These are phyloP conservation scores for Mergus octosetaceus DNA, from an alignment of 2,797 vertebrate genomes.

Conservation along the genomic window DNA sequence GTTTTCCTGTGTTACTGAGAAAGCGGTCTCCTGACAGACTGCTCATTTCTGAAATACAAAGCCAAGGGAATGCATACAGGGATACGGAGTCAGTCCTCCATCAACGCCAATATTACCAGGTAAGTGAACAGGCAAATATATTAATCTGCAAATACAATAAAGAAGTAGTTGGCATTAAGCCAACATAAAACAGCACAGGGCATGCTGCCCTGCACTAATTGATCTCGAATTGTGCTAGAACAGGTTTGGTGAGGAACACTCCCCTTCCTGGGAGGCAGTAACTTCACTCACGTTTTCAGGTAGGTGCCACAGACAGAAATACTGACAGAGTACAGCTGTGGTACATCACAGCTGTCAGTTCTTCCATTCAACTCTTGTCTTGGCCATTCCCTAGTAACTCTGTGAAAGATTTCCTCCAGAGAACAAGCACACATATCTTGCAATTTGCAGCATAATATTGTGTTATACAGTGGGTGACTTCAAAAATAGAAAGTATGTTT, in stretches of 20 bases:
- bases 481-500: background rate
- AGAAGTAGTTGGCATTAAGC: background rate
- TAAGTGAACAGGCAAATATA: background rate
- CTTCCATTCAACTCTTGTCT: background rate
- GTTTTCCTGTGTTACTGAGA: background rate
- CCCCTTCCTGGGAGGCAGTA: background rate
- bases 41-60: background rate
- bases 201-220: background rate
- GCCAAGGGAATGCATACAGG: background rate
- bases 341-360: background rate
- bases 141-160: background rate
- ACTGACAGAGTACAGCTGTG: background rate
- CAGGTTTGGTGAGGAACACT: background rate
- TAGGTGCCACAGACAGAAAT: background rate
- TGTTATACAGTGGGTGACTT: background rate
- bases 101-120: fast-evolving
- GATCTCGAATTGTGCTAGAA: background rate
- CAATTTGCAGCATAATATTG: fast-evolving
- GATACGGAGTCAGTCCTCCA: background rate
- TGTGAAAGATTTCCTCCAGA: background rate
- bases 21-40: background rate
- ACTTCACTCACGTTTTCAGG: background rate
- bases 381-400: background rate
- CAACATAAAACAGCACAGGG: background rate
- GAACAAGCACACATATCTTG: background rate